Evolutionary conservation across 92 coral and sea anemone genomes (phyloP), one percentile per base, ranked within the genome.

Genomic region (Micromussa lordhowensis): DNA sequence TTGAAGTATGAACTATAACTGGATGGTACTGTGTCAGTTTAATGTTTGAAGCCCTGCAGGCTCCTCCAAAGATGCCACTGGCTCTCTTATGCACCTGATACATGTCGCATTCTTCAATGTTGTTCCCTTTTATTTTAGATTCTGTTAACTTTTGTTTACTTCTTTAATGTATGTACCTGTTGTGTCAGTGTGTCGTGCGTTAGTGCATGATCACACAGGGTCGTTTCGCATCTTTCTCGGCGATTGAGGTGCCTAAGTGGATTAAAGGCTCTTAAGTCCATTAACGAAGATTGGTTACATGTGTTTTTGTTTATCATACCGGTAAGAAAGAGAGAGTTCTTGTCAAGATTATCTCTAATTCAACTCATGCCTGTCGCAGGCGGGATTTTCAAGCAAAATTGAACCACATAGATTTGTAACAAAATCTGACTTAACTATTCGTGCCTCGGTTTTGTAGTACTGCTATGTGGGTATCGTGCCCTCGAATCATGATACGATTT

Each of bases 261-360:
- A 53, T 49, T 84, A 22, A 61, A 61, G 34, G 68, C 38, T 84
- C 53, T 34, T 70, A 83, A 83, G 35, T 72, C 48, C 61, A 54
- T 55, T 32, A 84, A 28, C 66, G 30, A 55, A 73, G 54, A 55
- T 72, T 44, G 51, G 80, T 55, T 54, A 22, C 48, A 80, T 55
- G 51, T 61, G 68, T 84, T 73, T n/a, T 84, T 75, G 30, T 73
- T 66, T 74, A 13, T n/a, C 26, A 53, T 49, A 16, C 44, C 77
- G 28, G 78, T 48, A 55, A 74, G 72, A n/a, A 84, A 54, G 73
- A 57, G 34, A 35, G 70, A 74, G 38, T 34, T 75, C 59, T 75
- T 84, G 72, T 35, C 71, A 35, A 74, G 88, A 84, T 84, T 84
- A 84, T 74, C 57, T 74, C 72, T 26, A 57, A 73, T 74, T 74